Base-by-base conservation (phyloP, 2,797 vertebrate species). In the Pseudotriccus pelzelni region DNA sequence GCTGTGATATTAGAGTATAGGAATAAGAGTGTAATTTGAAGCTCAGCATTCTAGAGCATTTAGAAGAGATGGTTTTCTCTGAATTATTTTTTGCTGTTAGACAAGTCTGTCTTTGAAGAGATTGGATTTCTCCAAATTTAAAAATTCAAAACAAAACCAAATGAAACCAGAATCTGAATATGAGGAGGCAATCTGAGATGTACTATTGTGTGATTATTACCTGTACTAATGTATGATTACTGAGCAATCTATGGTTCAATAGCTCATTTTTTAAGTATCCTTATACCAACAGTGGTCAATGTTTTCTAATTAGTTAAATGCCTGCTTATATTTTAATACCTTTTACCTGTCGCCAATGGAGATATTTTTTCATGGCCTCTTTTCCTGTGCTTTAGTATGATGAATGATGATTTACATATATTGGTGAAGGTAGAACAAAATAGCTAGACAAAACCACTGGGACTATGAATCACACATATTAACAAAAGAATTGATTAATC, bases 211-310 rank as follows among this genome's bases (percentile, higher is more conserved):
- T 60, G 58, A 39, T 60, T 39, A 34, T 37, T 76, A 18, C 19
- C 14, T 27, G 15, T 41, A 34, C 14, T 36, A 41, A 12, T 14
- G 4, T 16, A 60, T 43, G 14, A 56, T 41, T 23, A 27, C 13
- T 44, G 24, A 80, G 7, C 8, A 79, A 34, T 52, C 8, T 49
- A 5, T 22, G 14, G 8, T 23, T 62, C 0, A 0, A 22, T 24
- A 53, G 12, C 9, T 78, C 10, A 39, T n/a, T 66, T 79, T 56
- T 49, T 21, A 66, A 73, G 8, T 21, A 58, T 62, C 14, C 16
- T 69, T 41, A 36, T 16, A 74, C 20, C 0, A 73, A 6, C 2
- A 66, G 9, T 14, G 5, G 4, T 5, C 3, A n/a, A 2, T 21
- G 6, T 24, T 50, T n/a, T 64, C 17, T 32, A 53, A 46, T 56